Evolutionary conservation across 2,888 invertebrate genomes (phyloP).

Genomic region (Hyposoter dolosus): DNA sequence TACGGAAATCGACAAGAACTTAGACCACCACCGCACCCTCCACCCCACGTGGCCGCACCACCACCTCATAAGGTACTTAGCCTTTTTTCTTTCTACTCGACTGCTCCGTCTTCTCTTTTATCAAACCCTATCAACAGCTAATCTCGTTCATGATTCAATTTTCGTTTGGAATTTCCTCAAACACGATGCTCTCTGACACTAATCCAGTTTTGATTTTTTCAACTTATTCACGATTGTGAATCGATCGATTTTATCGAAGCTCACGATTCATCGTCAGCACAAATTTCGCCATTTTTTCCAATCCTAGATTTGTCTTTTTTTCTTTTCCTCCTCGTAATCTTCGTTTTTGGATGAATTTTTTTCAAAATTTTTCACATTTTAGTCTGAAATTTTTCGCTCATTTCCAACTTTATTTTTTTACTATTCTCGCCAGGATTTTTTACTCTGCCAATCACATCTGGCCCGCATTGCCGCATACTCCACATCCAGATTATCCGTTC

Average conservation of each 20-base stretch:
- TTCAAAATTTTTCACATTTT: background rate
- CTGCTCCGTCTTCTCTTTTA: background rate
- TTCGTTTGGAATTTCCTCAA: background rate
- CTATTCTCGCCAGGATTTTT: background rate
- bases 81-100: constrained; percentile 1
- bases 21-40: constrained; percentile 80
- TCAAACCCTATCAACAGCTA: background rate
- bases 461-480: background rate
- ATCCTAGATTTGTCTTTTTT: background rate
- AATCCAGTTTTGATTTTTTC: background rate
- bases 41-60: constrained; percentile 83
- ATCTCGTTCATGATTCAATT: background rate
- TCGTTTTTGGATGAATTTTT: too few species aligned
- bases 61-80: constrained; percentile 82
- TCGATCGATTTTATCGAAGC: background rate
- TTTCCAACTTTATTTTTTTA: background rate
- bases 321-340: background rate
- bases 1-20: constrained; percentile 70
- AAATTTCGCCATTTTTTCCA: background rate
- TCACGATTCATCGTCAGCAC: background rate
- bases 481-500: constrained; percentile 57
- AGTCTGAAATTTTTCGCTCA: background rate
- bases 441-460: background rate
- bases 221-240: background rate
- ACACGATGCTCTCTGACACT: background rate